Conservation (phyloP, 2,888 invertebrate species). For the Rhagonycha lutea region DNA sequence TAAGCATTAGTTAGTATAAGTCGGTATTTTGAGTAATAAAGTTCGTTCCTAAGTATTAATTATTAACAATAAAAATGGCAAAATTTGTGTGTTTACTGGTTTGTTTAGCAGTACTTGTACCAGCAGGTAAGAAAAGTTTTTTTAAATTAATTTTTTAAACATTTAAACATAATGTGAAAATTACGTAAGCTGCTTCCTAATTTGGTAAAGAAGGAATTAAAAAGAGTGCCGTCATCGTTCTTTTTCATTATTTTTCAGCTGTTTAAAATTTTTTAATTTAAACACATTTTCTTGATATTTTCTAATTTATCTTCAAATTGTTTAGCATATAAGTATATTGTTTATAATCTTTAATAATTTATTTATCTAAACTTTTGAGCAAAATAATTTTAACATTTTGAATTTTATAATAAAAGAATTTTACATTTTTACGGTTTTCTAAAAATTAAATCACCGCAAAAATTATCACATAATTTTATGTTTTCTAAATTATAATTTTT, state of each 20-base stretch:
- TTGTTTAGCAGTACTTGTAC: not conserved
- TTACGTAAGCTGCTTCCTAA: not conserved
- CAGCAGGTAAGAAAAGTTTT: slow-evolving; percentile 1
- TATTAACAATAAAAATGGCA: not conserved
- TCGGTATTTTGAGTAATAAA: slow-evolving; percentile 6
- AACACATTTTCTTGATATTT: not conserved
- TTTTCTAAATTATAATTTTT: not conserved
- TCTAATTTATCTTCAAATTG: not conserved
- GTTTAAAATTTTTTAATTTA: not conserved
- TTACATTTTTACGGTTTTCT: not conserved
- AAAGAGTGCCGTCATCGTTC: not conserved
- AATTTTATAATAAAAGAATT: not conserved
- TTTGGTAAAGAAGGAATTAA: not conserved
- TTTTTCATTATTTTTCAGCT: not conserved
- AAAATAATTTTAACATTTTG: not conserved
- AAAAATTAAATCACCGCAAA: too few relatives aligned
- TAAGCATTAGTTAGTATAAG: not conserved
- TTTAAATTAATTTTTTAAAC: not conserved
- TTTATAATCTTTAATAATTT: not conserved
- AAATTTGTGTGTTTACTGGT: not conserved
- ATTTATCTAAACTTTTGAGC: not conserved
- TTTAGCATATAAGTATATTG: not conserved
- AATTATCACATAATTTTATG: too few relatives aligned
- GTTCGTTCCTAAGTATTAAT: not conserved
- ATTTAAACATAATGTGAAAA: not conserved